Evolutionary conservation across 2,888 invertebrate species (phyloP), one percentile per base, ranked within the genome.

Genomic region (Rhorus exstirpatorius): DNA sequence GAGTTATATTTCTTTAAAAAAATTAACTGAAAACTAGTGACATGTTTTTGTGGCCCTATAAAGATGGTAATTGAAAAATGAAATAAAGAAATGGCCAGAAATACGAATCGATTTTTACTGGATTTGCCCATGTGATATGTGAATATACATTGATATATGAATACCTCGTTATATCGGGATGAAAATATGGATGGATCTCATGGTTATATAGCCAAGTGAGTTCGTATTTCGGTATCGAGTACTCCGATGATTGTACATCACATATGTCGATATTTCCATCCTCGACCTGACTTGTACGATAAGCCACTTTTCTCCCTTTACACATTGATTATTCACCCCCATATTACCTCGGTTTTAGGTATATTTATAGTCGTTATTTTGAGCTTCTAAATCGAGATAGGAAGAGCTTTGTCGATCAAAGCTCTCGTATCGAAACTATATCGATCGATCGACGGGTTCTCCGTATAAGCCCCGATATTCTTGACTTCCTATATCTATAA

Each of bases 391-490:
- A 12, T 10, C n/a, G n/a, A 24, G 10, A 38, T 10, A 19, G 24
- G 17, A 26, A 21, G 12, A 41, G 51, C 24, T 60, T 67, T 8
- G 12, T 6, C 70, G 58, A 17, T 14, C 21, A 38, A 44, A 31
- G 17, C 17, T 72, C 44, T 51, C n/a, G 26, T 41, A 61, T 49
- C 21, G 19, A 46, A 70, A 63, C 19, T 31, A 17, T 3, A 17
- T 44, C 61, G 58, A 81, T 81, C 80, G 79, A 74, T 79, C 46
- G 24, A 10, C 35, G 61, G 26, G 24, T 14, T 26, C 14, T 12
- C 14, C 0, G 2, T 31, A n/a, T 35, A 17, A 17, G 17, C 38
- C 12, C 0, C 31, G 68, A 61, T 51, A 60, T 74, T 68, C 53
- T 68, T 70, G 46, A 51, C 51, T 46, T 74, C 63, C 31, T 31